These are phyloP conservation scores for Pitangus sulphuratus DNA, from an alignment of 2,797 vertebrate species.

Conservation along the genomic window DNA sequence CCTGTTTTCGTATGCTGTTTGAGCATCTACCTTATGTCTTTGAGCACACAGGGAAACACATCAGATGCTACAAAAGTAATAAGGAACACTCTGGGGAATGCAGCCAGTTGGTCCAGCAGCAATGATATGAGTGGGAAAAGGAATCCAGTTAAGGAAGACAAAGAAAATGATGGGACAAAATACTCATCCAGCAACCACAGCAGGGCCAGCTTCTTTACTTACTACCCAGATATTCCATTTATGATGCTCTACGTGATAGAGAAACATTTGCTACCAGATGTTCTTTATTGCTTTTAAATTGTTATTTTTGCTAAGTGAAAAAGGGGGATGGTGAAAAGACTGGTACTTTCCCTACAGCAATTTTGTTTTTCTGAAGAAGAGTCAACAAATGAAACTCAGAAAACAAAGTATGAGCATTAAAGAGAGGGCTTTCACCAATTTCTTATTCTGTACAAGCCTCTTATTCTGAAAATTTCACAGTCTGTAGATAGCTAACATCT, in stretches of 20 bases:
- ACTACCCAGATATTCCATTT: not conserved
- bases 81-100: not conserved
- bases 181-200: accelerated
- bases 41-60: not conserved
- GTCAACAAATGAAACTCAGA: not conserved
- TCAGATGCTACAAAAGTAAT: not conserved
- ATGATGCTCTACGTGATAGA: not conserved
- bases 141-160: not conserved
- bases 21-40: not conserved
- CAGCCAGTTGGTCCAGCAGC: not conserved
- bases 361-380: not conserved
- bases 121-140: not conserved
- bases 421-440: not conserved
- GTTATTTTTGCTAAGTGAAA: not conserved
- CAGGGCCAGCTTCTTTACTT: not conserved
- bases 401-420: not conserved
- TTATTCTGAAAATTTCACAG: not conserved
- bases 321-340: not conserved
- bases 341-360: not conserved
- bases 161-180: not conserved
- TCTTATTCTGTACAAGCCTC: not conserved
- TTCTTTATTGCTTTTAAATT: not conserved
- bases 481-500: not conserved
- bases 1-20: not conserved
- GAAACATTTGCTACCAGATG: not conserved